Percentiles rank a stretch among this genome's conserved stretches.
Evolutionary conservation across 2,113 vertebrate genomes (phyloP).

Genomic region (human (Homo sapiens)): GRCh38 chr20:53116001-53116500

Average conservation of each 20-base stretch:
- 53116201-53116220: background rate
- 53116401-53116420: no score
- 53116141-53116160: background rate
- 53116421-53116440: background rate
- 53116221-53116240: background rate
- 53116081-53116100: background rate
- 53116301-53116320: background rate
- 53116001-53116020: rapidly evolving
- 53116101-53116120: background rate
- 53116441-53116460: rapidly evolving
- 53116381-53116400: rapidly evolving
- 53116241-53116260: background rate
- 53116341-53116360: background rate
- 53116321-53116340: background rate
- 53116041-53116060: no score
- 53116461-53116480: rapidly evolving
- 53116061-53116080: rapidly evolving
- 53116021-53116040: rapidly evolving
- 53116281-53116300: rapidly evolving
- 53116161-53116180: background rate
- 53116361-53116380: background rate
- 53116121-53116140: background rate
- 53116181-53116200: background rate
- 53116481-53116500: no score
- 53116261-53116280: rapidly evolving